phyloP scores from a whole-genome alignment of 2,113 vertebrate genomes.

The Corvus cornix region DNA sequence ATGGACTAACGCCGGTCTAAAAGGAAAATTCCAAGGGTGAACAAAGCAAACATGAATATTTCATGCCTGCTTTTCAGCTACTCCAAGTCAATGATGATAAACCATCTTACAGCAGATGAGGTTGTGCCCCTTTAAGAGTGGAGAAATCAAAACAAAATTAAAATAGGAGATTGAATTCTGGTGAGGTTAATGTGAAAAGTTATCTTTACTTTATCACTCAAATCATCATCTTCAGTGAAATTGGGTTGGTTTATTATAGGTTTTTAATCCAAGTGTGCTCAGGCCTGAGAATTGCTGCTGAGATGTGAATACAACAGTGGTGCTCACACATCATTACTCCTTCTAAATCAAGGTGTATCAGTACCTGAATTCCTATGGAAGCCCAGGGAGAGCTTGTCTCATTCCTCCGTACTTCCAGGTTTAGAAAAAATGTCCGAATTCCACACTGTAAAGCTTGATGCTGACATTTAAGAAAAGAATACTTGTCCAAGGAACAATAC shows the following conservation, averaged over 20 bases:
- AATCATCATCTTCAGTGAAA: neutral
- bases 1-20: neutral
- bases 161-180: neutral
- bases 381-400: neutral
- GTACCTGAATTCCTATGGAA: neutral
- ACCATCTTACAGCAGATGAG: neutral
- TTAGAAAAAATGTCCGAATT: neutral
- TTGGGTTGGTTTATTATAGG: neutral
- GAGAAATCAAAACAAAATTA: neutral
- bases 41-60: neutral
- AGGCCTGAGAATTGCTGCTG: neutral
- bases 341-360: neutral
- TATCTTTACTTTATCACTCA: neutral
- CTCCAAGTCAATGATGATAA: neutral
- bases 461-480: neutral
- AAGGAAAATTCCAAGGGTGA: neutral
- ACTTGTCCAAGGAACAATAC: neutral
- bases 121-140: neutral
- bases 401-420: neutral
- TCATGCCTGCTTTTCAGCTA: neutral
- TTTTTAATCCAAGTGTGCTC: neutral
- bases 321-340: neutral
- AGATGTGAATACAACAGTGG: neutral
- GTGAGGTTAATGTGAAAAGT: neutral
- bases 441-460: neutral